Evolutionary conservation across 2,113 vertebrate species (phyloP).

Genomic region (Anolis carolinensis): DNA sequence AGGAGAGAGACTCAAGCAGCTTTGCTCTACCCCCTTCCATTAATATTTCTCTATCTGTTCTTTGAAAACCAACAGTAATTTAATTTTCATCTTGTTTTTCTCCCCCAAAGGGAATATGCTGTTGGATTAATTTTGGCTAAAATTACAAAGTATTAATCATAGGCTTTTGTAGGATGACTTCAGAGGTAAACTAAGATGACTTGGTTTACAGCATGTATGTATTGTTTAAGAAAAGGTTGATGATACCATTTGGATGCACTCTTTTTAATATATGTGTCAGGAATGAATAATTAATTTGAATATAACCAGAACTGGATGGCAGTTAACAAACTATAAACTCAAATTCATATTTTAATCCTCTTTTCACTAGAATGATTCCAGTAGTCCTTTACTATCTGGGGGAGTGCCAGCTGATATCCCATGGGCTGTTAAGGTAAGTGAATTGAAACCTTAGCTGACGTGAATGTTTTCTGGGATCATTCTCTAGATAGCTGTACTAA

Average conservation of each 20-base stretch:
- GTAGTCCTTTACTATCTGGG: slow-evolving; percentile 83
- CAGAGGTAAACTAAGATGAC: neutral
- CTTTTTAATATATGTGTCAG: neutral
- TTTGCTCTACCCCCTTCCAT: too few species aligned
- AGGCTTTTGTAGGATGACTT: neutral
- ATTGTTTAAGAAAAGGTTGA: neutral
- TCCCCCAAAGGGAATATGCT: too few species aligned
- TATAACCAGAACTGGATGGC: neutral
- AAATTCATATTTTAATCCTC: neutral
- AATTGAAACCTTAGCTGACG: neutral
- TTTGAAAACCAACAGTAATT: too few species aligned
- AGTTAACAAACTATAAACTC: neutral
- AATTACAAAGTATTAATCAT: neutral
- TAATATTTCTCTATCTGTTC: too few species aligned
- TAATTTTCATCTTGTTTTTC: too few species aligned
- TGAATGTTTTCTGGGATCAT: neutral
- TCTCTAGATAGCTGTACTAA: neutral
- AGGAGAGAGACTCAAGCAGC: too few species aligned
- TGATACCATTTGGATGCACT: neutral
- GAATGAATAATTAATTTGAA: neutral
- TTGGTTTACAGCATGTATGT: neutral
- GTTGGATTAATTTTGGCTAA: neutral
- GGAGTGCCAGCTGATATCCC: slow-evolving; percentile 80
- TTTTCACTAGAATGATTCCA: slow-evolving; percentile 83
- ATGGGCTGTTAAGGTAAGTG: slow-evolving; percentile 93